Evolutionary conservation across 1,140 invertebrate genomes (phyloP).

Genomic region (Procambarus clarkii): DNA sequence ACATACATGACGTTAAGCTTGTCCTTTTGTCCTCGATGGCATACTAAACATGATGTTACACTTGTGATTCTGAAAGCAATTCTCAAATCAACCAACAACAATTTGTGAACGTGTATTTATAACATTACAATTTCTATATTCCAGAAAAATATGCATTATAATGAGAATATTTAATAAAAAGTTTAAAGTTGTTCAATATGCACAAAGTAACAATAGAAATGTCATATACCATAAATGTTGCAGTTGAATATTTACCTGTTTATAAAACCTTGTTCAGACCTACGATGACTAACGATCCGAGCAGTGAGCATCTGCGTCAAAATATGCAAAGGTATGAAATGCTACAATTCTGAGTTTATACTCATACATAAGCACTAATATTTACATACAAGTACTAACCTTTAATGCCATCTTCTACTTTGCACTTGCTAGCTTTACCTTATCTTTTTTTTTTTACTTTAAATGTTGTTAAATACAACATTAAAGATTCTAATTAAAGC

Average conservation of each 20-base stretch:
- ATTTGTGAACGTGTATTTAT: neutral
- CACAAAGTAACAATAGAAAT: neutral
- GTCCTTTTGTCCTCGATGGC: neutral
- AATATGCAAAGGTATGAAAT: neutral
- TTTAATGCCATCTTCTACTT: neutral
- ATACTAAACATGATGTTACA: neutral
- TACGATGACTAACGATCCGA: neutral
- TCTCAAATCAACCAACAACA: neutral
- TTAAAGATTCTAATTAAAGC: too few species aligned
- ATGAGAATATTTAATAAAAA: neutral
- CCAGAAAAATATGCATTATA: neutral
- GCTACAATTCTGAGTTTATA: neutral
- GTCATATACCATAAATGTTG: neutral
- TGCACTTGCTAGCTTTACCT: neutral
- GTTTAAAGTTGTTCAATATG: neutral
- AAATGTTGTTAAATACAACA: too few species aligned
- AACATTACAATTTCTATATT: neutral
- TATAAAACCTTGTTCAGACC: neutral
- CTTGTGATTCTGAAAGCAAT: neutral
- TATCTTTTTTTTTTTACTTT: too few species aligned
- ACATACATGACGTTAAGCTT: neutral
- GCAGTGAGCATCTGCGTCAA: neutral
- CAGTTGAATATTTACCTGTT: neutral
- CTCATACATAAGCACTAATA: neutral
- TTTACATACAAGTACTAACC: neutral